Evolutionary conservation across 2,797 vertebrate species (phyloP).

Genomic region (Microhierax caerulescens): DNA sequence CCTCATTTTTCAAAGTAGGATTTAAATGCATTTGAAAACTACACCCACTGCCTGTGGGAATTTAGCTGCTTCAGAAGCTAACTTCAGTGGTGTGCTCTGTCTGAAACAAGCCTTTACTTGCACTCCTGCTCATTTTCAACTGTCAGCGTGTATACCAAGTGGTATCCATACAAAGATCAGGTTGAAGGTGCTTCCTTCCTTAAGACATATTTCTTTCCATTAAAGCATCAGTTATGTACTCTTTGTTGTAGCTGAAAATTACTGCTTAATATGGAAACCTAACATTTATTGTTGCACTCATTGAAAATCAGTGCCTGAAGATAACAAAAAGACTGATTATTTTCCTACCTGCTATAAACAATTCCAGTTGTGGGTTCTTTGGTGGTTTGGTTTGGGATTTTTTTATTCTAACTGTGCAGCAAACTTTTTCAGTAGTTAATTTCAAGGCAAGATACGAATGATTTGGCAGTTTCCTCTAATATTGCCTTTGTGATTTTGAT

Average conservation of each 20-base stretch:
- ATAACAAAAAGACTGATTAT: neutral
- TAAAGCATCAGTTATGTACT: neutral
- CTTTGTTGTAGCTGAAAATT: neutral
- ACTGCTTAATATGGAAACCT: neutral
- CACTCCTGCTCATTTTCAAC: neutral
- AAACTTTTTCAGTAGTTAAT: neutral
- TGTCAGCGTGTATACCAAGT: neutral
- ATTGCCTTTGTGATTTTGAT: neutral
- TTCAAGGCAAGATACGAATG: neutral
- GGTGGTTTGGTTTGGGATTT: fast-evolving
- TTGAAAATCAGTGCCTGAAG: neutral
- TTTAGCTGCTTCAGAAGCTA: neutral
- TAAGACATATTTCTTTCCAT: neutral
- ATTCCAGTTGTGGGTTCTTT: neutral
- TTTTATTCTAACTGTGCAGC: neutral
- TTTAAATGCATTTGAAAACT: neutral
- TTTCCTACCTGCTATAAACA: neutral
- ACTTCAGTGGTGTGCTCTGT: neutral
- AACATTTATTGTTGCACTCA: neutral
- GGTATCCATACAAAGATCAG: neutral
- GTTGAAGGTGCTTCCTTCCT: neutral
- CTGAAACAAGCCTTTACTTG: constrained; percentile 10
- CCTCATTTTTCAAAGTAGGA: neutral
- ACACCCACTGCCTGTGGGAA: neutral
- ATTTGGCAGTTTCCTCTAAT: neutral